Evolutionary conservation across 1,140 invertebrate genomes (phyloP).

Genomic region (Calycopis cecrops): DNA sequence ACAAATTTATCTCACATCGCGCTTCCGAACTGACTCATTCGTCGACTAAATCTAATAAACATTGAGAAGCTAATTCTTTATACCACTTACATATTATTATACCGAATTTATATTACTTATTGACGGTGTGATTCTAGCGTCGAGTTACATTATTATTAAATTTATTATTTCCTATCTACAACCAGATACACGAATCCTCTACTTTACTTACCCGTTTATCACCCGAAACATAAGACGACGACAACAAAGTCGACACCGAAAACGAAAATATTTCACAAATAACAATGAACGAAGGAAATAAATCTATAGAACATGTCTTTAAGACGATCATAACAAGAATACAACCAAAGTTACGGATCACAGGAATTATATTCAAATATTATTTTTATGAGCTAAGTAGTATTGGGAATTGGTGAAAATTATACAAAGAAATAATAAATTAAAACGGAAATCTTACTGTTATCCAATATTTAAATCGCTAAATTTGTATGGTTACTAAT

Average conservation of each 20-base stretch:
- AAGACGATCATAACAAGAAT: conserved; percentile 42
- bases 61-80: conserved; percentile 69
- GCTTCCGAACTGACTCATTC: conserved; percentile 65
- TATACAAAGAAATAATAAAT: conserved; percentile 20
- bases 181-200: conserved; percentile 50
- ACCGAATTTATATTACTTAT: conserved; percentile 51
- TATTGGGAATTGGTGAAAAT: conserved; percentile 21
- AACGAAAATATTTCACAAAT: conserved; percentile 22
- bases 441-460: conserved; percentile 19
- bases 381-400: conserved; percentile 32
- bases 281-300: conserved; percentile 36
- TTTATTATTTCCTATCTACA: conserved; percentile 66
- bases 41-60: conserved; percentile 74
- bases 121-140: conserved; percentile 52
- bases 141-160: conserved; percentile 53
- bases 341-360: conserved; percentile 51
- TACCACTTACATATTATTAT: conserved; percentile 49
- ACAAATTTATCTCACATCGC: conserved; percentile 67
- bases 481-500: conserved; percentile 44
- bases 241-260: conserved; percentile 25
- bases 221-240: conserved; percentile 45
- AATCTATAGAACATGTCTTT: conserved; percentile 42
- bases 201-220: conserved; percentile 63
- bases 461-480: conserved; percentile 32
- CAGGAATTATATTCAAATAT: conserved; percentile 37